Base-by-base conservation (phyloP, 2,888 invertebrate species). In the Andrena hattorfiana region DNA sequence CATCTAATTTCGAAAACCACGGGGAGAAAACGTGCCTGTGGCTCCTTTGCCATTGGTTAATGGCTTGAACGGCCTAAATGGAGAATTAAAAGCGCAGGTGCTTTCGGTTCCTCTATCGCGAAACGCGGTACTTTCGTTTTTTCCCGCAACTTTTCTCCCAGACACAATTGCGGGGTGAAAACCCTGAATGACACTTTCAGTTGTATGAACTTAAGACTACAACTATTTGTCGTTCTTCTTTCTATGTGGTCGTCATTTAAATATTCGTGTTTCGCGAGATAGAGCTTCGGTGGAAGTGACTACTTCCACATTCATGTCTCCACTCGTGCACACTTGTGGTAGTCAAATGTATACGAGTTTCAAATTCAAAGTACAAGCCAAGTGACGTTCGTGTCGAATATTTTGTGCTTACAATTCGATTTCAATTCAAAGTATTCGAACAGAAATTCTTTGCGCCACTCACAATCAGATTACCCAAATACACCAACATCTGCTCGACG, bases 1-100 rank as follows among this genome's bases (percentile, higher is more conserved):
- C 42, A 30, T 71, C 56, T 80, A 80, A 82, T 59, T 80, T 80
- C 62, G 59, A 62, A 74, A 82, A 74, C 81, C 81, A 28, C 74
- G 48, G 10, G 16, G 13, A 30, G 60, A 32, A 54, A 69, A 70
- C 64, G 69, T 81, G 48, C 54, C 48, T 60, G 70, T 49, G 73
- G 80, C 70, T 80, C 26, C 69, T 73, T 80, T 77, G 51, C 63
- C 49, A n/a, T 13, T 59, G 35, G 60, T 30, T 68, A 69, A 73
- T 49, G 59, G 35, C 72, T 64, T 69, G 42, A 78, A 59, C 71
- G 60, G 54, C 7, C 35, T 68, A 63, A 74, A 75, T 69, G 42
- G 56, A 20, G 62, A 56, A 79, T 64, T 69, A 35, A 70, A 70
- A 35, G 56, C n/a, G 35, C 70, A 30, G 64, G 69, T 79, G 63